Evolutionary conservation across 2,797 vertebrate species (phyloP), one percentile per base, ranked within the genome.

Genomic region (Mico argentatus): DNA sequence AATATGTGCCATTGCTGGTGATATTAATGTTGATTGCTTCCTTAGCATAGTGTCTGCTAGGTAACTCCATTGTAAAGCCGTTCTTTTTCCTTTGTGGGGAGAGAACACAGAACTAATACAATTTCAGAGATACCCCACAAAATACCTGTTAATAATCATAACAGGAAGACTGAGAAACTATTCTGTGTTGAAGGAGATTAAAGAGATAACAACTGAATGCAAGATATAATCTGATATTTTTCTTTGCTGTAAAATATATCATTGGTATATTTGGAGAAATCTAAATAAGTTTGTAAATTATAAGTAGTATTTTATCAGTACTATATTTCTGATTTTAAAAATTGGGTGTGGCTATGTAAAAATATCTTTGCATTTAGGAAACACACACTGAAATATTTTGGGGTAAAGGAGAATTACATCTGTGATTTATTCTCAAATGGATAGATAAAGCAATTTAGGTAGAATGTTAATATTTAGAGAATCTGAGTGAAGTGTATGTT

Each of bases 311-410:
- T 88, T 22, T 59, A 64, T 67, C 20, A 82, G 85, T 64, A 82
- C 39, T 55, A 50, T n/a, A n/a, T 55, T 93, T 57, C 55, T 95
- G 59, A 79, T n/a, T 96, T 96, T 88, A 57, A 81, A 96, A 86
- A 36, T 46, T 72, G 48, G 55, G 30, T 84, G 46, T 59, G 57
- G 59, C 17, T 73, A 9, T 52, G 14, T 86, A 52, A 91, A 90
- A 93, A 86, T 64, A 15, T 41, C 2, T 91, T 83, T 83, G 15
- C 39, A 82, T 61, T 93, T 77, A 80, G 80, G n/a, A 91, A 70
- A 87, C 27, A 82, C 7, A 82, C 2, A 30, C 2, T 39, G 57
- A 80, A 83, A 11, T 70, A 83, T 83, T 89, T 92, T 24, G 52
- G 22, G 14, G 72, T 61, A 77, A 89, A 94, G 19, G 20, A 64